Evolutionary conservation across 2,113 vertebrate genomes (phyloP), one percentile per base, ranked within the genome.

Genomic region (Grus americana): DNA sequence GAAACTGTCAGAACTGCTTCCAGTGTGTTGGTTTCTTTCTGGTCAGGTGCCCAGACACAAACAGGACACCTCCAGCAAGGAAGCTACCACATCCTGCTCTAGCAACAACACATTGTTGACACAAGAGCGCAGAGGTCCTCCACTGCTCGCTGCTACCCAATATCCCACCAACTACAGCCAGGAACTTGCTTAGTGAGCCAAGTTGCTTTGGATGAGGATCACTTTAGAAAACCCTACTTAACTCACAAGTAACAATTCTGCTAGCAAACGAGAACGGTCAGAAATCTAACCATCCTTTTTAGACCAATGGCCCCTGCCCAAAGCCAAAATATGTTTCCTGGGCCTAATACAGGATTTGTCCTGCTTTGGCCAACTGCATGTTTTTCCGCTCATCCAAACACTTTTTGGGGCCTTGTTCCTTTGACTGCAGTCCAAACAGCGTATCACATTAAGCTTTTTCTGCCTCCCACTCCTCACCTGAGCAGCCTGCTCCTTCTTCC

Each of bases 401-500:
- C 12, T 7, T 46, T 59, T 15, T 6, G 55, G 30, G 11, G 15
- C 15, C 11, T 30, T 55, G 7, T 46, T 62, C 29, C 52, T 36
- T 30, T 58, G 30, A 75, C 61, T 61, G 34, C 36, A 62, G 42
- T 19, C 36, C 29, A 62, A 79, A 65, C 11, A 36, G 24, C 0
- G 0, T 5, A 47, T 29, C 12, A 46, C 5, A 9, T 54, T 16
- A 61, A 76, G 54, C 18, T 61, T 58, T 52, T 66, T 38, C 29
- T 68, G 40, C 59, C 11, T 67, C 23, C 6, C 12, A 79, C 92
- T 97, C 79, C 98, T 97, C 88, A 99, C 99, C 97, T 98, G 95
- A 40, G 97, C 97, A 10, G 98, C 98, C 80, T 99, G 99, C 40
- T 99, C 99, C 93, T 99, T 99, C 96, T 99, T 99, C 86, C 99